A percentile compares a stretch with the other conserved stretches of the same genome.
Evolutionary conservation across 2,797 vertebrate genomes (phyloP).

Genomic region (Carduelis carduelis): DNA sequence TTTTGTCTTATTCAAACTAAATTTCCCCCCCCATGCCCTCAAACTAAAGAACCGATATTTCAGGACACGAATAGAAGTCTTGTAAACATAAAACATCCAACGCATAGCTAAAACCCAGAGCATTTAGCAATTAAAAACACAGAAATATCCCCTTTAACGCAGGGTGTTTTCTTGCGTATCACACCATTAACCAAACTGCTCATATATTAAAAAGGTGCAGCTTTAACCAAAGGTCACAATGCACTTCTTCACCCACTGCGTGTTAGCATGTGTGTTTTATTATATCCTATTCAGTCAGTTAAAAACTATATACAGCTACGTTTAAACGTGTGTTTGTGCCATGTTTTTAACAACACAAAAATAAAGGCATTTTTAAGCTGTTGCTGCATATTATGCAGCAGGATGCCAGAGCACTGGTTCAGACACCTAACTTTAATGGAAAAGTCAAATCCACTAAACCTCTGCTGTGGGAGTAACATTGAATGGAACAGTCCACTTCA

Average conservation of each 20-base stretch:
- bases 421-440: constrained; percentile 10
- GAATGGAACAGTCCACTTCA: not conserved
- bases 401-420: constrained; percentile 28
- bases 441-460: not conserved
- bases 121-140: constrained; percentile 45
- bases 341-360: constrained; percentile 60
- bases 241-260: constrained; percentile 36
- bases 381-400: constrained; percentile 18
- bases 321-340: constrained; percentile 63
- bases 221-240: constrained; percentile 56
- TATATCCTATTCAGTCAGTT: constrained; percentile 50
- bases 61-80: constrained; percentile 29
- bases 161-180: not conserved
- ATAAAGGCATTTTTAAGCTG: constrained; percentile 56
- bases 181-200: not conserved
- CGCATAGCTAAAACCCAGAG: constrained; percentile 33
- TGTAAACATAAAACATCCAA: constrained; percentile 60
- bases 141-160: constrained; percentile 54
- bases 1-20: constrained; percentile 56
- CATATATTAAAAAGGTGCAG: constrained; percentile 31
- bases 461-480: constrained; percentile 1
- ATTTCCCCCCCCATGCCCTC: not conserved
- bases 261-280: constrained; percentile 51
- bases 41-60: constrained; percentile 45
- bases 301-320: constrained; percentile 72